phyloP scores from a whole-genome alignment of 1,140 invertebrate genomes.

The Hormaphis cornu region DNA sequence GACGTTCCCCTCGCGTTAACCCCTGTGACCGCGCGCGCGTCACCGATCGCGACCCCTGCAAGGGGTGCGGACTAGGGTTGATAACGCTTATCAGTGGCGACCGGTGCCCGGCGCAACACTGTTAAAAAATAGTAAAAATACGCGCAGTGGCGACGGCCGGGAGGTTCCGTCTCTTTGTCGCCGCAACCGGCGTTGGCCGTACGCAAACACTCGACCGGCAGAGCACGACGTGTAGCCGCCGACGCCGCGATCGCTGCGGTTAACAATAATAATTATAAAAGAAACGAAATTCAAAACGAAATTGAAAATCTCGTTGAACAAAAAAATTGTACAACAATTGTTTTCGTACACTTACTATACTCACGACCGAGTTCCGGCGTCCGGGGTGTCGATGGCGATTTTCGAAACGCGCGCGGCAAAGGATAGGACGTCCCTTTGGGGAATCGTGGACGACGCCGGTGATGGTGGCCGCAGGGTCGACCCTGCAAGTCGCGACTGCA shows the following conservation, averaged over 20 bases:
- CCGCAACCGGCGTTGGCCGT: not conserved
- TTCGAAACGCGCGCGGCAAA: not conserved
- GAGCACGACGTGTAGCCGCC: not conserved
- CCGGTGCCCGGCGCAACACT: no score
- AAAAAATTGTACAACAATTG: not conserved
- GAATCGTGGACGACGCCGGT: not conserved
- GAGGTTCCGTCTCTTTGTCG: no score
- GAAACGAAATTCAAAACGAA: not conserved
- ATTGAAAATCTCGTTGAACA: not conserved
- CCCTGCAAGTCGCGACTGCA: not conserved
- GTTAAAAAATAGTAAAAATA: no score
- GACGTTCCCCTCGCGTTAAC: no score
- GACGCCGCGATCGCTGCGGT: not conserved
- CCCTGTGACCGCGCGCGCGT: no score
- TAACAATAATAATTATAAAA: not conserved
- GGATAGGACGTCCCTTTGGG: not conserved
- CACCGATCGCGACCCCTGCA: no score
- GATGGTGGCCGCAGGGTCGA: not conserved
- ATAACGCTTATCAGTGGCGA: no score
- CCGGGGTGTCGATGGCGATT: not conserved
- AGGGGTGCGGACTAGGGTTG: no score
- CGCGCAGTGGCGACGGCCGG: no score
- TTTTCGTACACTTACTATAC: not conserved
- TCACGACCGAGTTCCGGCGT: no score
- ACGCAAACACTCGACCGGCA: not conserved